These are phyloP conservation scores for Paedocypris sp. DNA, from an alignment of 2,113 vertebrate genomes.

Conservation along the genomic window DNA sequence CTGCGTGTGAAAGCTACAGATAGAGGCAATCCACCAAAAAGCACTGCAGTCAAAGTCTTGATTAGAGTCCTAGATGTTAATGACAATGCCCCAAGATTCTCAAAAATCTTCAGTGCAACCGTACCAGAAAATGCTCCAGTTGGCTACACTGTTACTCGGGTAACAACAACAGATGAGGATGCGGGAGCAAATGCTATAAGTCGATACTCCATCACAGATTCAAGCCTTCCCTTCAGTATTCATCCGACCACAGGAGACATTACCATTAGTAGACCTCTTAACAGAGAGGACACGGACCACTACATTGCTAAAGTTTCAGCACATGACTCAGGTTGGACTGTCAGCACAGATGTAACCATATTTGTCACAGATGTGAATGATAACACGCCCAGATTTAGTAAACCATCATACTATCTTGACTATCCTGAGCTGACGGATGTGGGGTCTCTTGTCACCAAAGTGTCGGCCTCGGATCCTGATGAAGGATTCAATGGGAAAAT, in stretches of 20 bases:
- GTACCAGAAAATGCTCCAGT: constrained; percentile 87
- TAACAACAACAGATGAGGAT: constrained; percentile 92
- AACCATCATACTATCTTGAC: constrained; percentile 85
- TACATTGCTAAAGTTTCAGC: constrained; percentile 87
- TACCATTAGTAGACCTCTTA: constrained; percentile 80
- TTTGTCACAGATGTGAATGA: constrained; percentile 91
- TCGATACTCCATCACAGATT: constrained; percentile 76
- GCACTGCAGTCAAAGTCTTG: constrained; percentile 66
- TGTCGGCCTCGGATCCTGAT: constrained; percentile 82
- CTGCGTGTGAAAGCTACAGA: constrained; percentile 80
- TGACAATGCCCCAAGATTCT: constrained; percentile 89
- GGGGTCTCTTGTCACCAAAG: constrained; percentile 74
- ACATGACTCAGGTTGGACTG: constrained; percentile 92
- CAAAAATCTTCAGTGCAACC: constrained; percentile 87
- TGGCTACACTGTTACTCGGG: constrained; percentile 79
- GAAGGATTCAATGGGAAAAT: constrained; percentile 82
- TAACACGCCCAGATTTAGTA: constrained; percentile 82
- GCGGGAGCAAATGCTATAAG: constrained; percentile 79
- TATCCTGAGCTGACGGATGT: constrained; percentile 81
- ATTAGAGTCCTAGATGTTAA: constrained; percentile 86
- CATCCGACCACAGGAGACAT: constrained; percentile 85
- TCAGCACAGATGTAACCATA: constrained; percentile 91
- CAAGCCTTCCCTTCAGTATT: constrained; percentile 78
- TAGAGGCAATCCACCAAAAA: constrained; percentile 70
- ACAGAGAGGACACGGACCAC: constrained; percentile 82